phyloP scores from a whole-genome alignment of 2,797 vertebrate species.

The Sebastes kiyomatsui region DNA sequence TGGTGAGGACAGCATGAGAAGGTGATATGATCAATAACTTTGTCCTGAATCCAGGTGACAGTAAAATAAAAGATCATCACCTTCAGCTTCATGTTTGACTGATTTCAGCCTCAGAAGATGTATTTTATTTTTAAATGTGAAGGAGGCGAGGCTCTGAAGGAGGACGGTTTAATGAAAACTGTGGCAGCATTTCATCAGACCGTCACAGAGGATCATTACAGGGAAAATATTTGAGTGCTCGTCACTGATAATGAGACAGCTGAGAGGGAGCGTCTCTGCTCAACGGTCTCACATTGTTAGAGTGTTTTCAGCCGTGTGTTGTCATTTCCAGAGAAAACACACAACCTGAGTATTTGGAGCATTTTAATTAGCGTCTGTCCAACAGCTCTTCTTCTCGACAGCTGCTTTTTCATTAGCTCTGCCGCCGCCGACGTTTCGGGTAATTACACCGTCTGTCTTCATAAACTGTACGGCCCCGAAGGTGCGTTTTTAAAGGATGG shows the following conservation, averaged over 20 bases:
- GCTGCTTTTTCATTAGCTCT: conserved; percentile 38
- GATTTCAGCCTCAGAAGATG: neutral
- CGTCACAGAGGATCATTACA: neutral
- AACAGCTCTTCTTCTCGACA: neutral
- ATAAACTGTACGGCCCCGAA: neutral
- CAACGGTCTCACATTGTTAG: neutral
- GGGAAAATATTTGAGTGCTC: neutral
- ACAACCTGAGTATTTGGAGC: neutral
- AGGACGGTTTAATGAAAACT: neutral
- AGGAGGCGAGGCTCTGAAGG: neutral
- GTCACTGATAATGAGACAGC: conserved; percentile 10
- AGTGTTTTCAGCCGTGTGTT: neutral
- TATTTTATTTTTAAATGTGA: neutral
- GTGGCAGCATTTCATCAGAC: neutral
- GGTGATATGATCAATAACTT: neutral
- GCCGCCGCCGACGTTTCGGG: neutral
- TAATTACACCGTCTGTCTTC: conserved; percentile 12
- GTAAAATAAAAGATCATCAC: neutral
- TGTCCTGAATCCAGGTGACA: neutral
- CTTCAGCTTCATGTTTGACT: neutral
- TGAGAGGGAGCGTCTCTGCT: neutral
- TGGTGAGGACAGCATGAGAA: neutral
- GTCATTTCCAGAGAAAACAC: neutral
- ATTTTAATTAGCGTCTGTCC: conserved; percentile 17
- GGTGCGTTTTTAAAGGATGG: neutral